Evolutionary conservation across 2,797 vertebrate genomes (phyloP).

Genomic region (Merluccius polli): DNA sequence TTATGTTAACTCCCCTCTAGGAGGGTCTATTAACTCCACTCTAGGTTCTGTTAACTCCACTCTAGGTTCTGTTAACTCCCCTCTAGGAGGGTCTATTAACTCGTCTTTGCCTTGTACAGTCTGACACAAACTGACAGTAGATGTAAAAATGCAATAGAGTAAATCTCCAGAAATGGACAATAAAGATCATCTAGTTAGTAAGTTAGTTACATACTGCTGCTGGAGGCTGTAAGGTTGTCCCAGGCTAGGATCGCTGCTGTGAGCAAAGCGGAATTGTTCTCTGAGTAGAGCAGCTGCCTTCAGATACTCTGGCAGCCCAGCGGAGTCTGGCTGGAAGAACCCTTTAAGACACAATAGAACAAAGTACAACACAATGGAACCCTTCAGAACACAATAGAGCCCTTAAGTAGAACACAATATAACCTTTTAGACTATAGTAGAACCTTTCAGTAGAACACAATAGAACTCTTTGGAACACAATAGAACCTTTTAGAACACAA

Average conservation of each 20-base stretch:
- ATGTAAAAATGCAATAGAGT: too few relatives aligned
- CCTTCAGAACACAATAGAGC: neutral
- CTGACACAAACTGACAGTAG: too few relatives aligned
- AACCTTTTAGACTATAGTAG: neutral
- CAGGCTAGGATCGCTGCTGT: slow-evolving; percentile 49
- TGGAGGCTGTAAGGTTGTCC: slow-evolving; percentile 29
- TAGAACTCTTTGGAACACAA: neutral
- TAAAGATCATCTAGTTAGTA: too few relatives aligned
- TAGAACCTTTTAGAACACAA: too few relatives aligned
- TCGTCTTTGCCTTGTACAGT: too few relatives aligned
- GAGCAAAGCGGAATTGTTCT: slow-evolving; percentile 72
- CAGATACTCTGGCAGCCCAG: slow-evolving; percentile 61
- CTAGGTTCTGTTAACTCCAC: too few relatives aligned
- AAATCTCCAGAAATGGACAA: too few relatives aligned
- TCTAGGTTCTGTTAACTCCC: too few relatives aligned
- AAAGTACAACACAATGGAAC: neutral
- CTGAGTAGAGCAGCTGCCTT: slow-evolving; percentile 67
- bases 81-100: too few relatives aligned
- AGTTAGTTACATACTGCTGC: slow-evolving; percentile 72
- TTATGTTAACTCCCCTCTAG: too few relatives aligned
- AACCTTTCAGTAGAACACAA: neutral
- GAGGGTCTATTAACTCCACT: too few relatives aligned
- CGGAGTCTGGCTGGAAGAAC: slow-evolving; percentile 54
- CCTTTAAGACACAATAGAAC: slow-evolving; percentile 55
- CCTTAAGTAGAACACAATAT: neutral